phyloP scores from a whole-genome alignment of 2,113 vertebrate genomes.

The Pomatorhinus ruficollis region DNA sequence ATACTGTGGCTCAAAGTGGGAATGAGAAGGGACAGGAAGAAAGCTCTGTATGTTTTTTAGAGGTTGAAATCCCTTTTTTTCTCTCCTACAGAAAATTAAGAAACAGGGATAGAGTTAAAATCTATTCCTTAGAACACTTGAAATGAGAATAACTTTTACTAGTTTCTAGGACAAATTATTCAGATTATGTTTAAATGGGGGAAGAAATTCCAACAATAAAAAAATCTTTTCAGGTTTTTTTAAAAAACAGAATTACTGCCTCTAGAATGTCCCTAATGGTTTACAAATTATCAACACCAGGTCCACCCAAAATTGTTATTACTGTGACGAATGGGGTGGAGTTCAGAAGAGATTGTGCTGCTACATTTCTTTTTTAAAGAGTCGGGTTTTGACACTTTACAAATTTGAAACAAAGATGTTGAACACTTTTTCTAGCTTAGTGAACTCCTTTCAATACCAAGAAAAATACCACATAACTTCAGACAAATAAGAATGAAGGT shows the following conservation, averaged over 20 bases:
- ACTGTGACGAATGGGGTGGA: background rate
- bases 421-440: background rate
- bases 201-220: background rate
- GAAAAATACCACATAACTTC: background rate
- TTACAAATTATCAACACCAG: slow-evolving; percentile 8
- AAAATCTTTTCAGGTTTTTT: background rate
- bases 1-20: background rate
- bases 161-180: background rate
- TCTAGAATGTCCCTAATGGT: background rate
- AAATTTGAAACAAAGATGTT: slow-evolving; percentile 3
- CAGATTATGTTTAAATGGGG: background rate
- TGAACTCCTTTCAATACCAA: background rate
- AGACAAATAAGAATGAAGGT: slow-evolving; percentile 12
- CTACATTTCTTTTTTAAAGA: background rate
- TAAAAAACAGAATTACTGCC: background rate
- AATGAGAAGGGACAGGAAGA: background rate
- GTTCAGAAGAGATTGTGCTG: background rate
- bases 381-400: background rate
- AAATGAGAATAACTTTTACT: background rate
- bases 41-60: background rate
- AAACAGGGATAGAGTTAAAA: background rate
- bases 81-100: background rate
- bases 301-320: slow-evolving; percentile 15
- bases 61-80: background rate
- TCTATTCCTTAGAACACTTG: background rate